These are phyloP conservation scores for Xanthia togata DNA, from an alignment of 2,888 invertebrate genomes.

Conservation along the genomic window DNA sequence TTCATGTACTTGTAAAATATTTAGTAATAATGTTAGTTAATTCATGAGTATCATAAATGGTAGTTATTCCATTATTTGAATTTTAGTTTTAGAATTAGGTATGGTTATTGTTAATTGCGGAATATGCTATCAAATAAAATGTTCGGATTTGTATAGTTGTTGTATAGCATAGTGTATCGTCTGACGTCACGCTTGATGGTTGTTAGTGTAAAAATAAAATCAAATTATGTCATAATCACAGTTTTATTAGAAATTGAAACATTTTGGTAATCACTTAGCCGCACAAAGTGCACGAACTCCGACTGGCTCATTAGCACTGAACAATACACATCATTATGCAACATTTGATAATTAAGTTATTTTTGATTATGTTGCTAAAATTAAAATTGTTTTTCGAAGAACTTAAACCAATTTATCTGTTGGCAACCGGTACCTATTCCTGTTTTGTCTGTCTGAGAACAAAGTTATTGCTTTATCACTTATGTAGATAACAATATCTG, in stretches of 20 bases:
- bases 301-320: slow-evolving; percentile 33
- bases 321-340: slow-evolving; percentile 40
- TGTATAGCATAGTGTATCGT: slow-evolving; percentile 20
- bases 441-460: slow-evolving; percentile 65
- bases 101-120: slow-evolving; percentile 4
- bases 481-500: slow-evolving; percentile 60
- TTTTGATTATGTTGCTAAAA: slow-evolving; percentile 61
- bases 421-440: slow-evolving; percentile 63
- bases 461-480: slow-evolving; percentile 56
- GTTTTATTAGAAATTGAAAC: slow-evolving; percentile 8
- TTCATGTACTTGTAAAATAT: slow-evolving; percentile 48
- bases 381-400: slow-evolving; percentile 55
- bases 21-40: slow-evolving; percentile 37
- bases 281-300: slow-evolving; percentile 38
- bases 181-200: slow-evolving; percentile 12
- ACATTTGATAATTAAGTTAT: slow-evolving; percentile 59
- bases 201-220: slow-evolving; percentile 38
- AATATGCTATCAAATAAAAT: slow-evolving; percentile 13
- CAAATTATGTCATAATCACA: slow-evolving; percentile 18
- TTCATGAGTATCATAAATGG: slow-evolving; percentile 35
- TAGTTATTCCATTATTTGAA: slow-evolving; percentile 37
- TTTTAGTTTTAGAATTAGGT: slow-evolving; percentile 35
- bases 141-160: slow-evolving; percentile 30
- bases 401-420: slow-evolving; percentile 54
- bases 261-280: background rate